Base-by-base conservation (phyloP, 2,797 vertebrate genomes). In the Phoebastria nigripes region DNA sequence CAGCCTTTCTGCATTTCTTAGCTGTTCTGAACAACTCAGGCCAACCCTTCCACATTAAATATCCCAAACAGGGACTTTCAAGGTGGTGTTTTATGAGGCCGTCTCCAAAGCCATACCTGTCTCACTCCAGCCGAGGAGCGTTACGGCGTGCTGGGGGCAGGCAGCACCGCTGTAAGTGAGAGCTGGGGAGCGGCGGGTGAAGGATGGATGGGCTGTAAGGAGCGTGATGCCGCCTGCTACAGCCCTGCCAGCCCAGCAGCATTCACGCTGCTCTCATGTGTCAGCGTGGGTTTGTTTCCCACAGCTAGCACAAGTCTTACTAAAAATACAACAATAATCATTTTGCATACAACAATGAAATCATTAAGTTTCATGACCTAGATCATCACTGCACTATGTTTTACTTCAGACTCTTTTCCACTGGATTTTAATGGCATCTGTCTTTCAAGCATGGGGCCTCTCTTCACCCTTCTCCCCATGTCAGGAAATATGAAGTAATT, bases 41-140 rank as follows among this genome's bases (percentile, higher is more conserved):
- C 8, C 81, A 33, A 7, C 4, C 11, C 21, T 25, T 21, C 35
- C 28, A 5, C 25, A 4, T 11, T 3, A 6, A 41, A 15, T 11
- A 22, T 2, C 28, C 54, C 51, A 9, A 9, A 12, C 2, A 6
- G n/a, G 71, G 29, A 41, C 21, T 11, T 31, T 0, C 12, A 6
- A 1, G 33, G 8, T 1, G 5, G 4, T 2, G 33, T 18, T 22
- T 28, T 9, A 1, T 1, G 15, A 33, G 42, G 14, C 35, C 1
- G 0, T 1, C 42, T 22, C 61, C 71, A 51, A 41, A 11, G 8
- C 21, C 9, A 0, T 5, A 6, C 12, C 5, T 0, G n/a, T 11
- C 56, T 20, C 20, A 0, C 37, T 29, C 20, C n/a, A 5, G 33
- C 24, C 7, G 0, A 7, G 76, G 33, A 56, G 25, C 14, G 0